A percentile compares a stretch with the other conserved stretches of the same genome.
Conservation (phyloP, 2,888 invertebrate species). For the Xanthia togata region DNA sequence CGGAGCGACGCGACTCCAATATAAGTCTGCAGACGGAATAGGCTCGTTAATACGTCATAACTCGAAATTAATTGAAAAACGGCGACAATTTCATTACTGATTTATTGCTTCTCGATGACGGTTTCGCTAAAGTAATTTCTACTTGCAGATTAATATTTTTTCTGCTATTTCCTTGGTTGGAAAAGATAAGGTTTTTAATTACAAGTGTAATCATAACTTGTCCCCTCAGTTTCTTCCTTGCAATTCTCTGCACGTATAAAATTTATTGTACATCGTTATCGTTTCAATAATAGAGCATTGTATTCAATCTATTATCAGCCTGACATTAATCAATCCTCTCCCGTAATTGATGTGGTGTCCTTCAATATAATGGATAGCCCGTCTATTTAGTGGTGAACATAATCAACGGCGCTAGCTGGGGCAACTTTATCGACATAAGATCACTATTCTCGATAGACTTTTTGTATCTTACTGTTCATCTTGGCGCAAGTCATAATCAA, state of each 20-base stretch:
- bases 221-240: slow-evolving; percentile 14
- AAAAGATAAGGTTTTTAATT: neutral
- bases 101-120: slow-evolving; percentile 58
- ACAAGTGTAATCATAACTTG: slow-evolving; percentile 3
- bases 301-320: slow-evolving; percentile 46
- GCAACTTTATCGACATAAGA: slow-evolving; percentile 27
- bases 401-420: slow-evolving; percentile 28
- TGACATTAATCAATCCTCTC: slow-evolving; percentile 51
- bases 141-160: slow-evolving; percentile 39
- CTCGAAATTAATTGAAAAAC: slow-evolving; percentile 62
- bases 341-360: slow-evolving; percentile 53
- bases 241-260: slow-evolving; percentile 31
- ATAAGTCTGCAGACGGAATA: slow-evolving; percentile 64
- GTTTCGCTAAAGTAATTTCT: slow-evolving; percentile 39
- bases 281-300: slow-evolving; percentile 43
- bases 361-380: slow-evolving; percentile 44
- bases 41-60: slow-evolving; percentile 47
- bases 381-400: slow-evolving; percentile 22
- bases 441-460: slow-evolving; percentile 31
- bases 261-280: slow-evolving; percentile 48
- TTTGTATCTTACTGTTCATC: slow-evolving; percentile 23
- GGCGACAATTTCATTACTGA: slow-evolving; percentile 55
- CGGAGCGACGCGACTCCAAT: slow-evolving; percentile 50
- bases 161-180: slow-evolving; percentile 11
- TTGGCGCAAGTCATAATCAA: slow-evolving; percentile 22